These are phyloP conservation scores for Dipus sagitta DNA, from an alignment of 2,797 vertebrate genomes.

Conservation along the genomic window DNA sequence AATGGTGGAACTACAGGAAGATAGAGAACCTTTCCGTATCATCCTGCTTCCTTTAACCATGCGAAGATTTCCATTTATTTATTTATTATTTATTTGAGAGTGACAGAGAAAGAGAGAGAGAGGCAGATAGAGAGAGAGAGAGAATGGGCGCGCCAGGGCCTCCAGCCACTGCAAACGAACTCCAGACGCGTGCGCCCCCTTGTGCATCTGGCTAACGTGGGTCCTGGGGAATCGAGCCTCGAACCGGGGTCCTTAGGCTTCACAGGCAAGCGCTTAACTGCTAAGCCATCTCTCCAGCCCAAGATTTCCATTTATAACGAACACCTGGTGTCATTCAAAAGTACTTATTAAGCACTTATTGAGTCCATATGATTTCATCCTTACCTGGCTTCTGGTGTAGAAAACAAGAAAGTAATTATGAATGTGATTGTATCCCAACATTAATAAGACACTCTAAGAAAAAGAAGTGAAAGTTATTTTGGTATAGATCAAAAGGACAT, in stretches of 20 bases:
- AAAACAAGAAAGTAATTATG: constrained; percentile 22
- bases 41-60: neutral
- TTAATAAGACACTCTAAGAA: constrained; percentile 1
- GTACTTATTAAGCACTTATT: neutral
- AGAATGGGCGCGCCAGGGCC: no score
- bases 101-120: no score
- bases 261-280: no score
- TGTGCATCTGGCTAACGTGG: no score
- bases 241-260: no score
- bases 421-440: neutral
- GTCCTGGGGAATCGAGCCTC: no score
- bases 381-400: neutral
- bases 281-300: no score
- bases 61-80: neutral
- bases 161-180: no score
- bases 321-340: neutral
- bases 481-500: neutral
- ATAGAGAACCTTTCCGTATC: neutral
- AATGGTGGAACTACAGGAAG: neutral
- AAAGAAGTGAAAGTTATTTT: constrained; percentile 25
- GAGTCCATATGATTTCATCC: neutral
- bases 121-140: no score
- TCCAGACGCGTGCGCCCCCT: no score
- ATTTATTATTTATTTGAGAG: no score
- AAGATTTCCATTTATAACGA: neutral